Conservation (phyloP, 2,113 vertebrate genomes). For the Brachyhypopomus occidentalis region DNA sequence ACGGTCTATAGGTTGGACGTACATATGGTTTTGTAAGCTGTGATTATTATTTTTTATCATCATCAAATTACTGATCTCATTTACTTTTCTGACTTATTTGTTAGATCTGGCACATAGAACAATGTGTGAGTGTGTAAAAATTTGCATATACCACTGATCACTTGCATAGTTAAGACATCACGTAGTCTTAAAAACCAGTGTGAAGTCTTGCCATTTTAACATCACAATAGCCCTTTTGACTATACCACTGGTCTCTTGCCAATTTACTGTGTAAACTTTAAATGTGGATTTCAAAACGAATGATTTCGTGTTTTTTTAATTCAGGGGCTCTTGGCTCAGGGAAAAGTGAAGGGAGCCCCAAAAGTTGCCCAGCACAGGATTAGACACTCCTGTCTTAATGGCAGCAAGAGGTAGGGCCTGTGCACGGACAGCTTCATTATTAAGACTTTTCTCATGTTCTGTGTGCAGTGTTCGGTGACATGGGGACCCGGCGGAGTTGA, state of each 20-base stretch:
- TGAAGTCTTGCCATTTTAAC: background rate
- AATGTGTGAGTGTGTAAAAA: no score
- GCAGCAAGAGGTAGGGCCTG: conserved; percentile 41
- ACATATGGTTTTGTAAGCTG: background rate
- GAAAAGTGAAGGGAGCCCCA: background rate
- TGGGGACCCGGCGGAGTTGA: background rate
- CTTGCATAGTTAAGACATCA: conserved; percentile 4
- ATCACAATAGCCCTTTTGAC: background rate
- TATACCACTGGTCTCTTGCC: background rate
- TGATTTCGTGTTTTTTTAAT: background rate
- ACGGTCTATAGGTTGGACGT: no score
- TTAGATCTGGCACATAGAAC: no score
- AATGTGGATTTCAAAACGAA: background rate
- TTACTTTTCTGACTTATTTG: no score
- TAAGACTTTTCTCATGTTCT: conserved; percentile 41
- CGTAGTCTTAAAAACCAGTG: conserved; percentile 7
- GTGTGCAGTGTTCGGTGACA: background rate
- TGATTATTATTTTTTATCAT: background rate
- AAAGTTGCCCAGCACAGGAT: conserved; percentile 7
- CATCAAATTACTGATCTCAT: no score
- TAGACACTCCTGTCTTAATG: conserved; percentile 21
- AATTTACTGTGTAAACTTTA: background rate
- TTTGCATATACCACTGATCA: background rate
- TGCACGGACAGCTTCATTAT: conserved; percentile 47
- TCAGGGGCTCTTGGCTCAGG: background rate